Evolutionary conservation across 2,113 vertebrate genomes (phyloP), one percentile per base, ranked within the genome.

Genomic region (Neodon shergylaensis): DNA sequence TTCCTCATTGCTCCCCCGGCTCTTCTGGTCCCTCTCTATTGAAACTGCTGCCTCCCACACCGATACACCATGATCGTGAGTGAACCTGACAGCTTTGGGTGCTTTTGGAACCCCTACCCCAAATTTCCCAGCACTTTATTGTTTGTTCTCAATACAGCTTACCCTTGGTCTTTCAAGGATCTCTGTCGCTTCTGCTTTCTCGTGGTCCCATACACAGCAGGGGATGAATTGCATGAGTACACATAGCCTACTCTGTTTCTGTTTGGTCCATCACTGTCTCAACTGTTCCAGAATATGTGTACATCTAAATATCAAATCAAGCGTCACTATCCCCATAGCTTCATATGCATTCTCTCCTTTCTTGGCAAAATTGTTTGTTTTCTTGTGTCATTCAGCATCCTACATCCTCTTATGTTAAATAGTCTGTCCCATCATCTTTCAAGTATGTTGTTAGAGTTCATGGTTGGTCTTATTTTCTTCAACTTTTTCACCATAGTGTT

Each of bases 51-150:
- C 44, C 73, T 89, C 33, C 22, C 39, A 31, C 1, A 21, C 21
- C 14, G 24, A 61, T 82, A 14, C 36, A 42, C 7, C 1, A 17
- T 33, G 28, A n/a, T 42, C 26, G 0, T 2, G 0, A 0, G 0
- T 17, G 19, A 77, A 74, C 19, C 54, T 19, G 5, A 5, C 3
- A 3, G 6, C 24, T 13, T 31, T 0, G 0, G 11, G 31, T 33
- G 12, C 78, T 70, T 0, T 66, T 28, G 14, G 24, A 68, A 33
- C 33, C 42, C 36, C 11, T 10, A 21, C 3, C 17, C 12, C 9
- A n/a, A 58, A 52, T 13, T 12, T 61, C 58, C 63, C 24, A 9
- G 79, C 61, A 33, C 31, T 19, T 91, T 24, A 36, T 70, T 11
- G 49, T 70, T 84, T 44, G 31, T 58, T 26, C 28, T 12, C 11